Base-by-base conservation (phyloP, 2,888 invertebrate species). In the Hirtodrosophila alboralis region DNA sequence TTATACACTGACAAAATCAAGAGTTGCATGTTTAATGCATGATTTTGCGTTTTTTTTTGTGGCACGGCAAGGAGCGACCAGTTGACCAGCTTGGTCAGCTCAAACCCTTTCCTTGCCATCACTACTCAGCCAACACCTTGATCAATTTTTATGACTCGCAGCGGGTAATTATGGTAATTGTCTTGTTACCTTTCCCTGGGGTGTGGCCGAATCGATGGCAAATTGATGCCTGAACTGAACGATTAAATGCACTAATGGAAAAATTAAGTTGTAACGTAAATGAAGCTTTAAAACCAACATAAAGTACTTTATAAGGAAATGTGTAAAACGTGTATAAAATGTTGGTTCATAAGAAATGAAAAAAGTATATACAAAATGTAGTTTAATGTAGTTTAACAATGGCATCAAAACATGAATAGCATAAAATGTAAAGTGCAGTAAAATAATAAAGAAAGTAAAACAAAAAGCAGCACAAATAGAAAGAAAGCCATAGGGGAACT, bases 141-240 rank as follows among this genome's bases (percentile, higher is more conserved):
- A 64, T 75, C 48, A 53, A 72, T 53, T 58, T 52, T 49, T 58
- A 58, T 57, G 56, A 64, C 58, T 67, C 57, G 54, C 63, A 49
- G n/a, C 37, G 28, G 37, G 59, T 53, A 68, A 75, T 75, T 75
- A 72, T 68, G 72, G 68, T 75, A 75, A 75, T 75, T 75, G 72
- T 65, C 63, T 61, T 71, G 69, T 73, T 73, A 36, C 51, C 51
- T 49, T 40, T n/a, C 14, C 21, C 16, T 37, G 23, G 52, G 65
- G 71, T 45, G 65, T 56, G 60, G 12, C 40, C 30, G 44, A 61
- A 56, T 65, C 61, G 61, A 56, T 48, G 52, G 51, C 23, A 40
- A 49, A 38, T 63, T 54, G 33, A 41, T 28, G 47, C 21, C 34
- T 13, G 41, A 5, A 49, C 30, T 41, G 7, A 10, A 48, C 27